A percentile compares a stretch with the other conserved stretches of the same genome.
Evolutionary conservation across 2,113 vertebrate species (phyloP).

Genomic region (Lampris incognitus): DNA sequence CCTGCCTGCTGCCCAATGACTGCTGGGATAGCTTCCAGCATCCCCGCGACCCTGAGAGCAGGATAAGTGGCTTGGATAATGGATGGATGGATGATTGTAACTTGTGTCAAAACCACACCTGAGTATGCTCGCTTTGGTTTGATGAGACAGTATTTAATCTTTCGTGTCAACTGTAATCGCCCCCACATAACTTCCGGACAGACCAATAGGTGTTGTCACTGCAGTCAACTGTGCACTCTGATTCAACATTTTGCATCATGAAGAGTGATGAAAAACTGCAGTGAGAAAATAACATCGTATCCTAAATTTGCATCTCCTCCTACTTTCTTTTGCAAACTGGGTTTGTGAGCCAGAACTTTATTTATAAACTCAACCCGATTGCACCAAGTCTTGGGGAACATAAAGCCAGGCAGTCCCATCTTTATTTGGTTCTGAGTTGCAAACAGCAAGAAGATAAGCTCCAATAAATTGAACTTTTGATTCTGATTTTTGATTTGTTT

Average conservation of each 20-base stretch:
- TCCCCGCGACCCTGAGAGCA: too few species aligned
- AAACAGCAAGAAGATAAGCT: background rate
- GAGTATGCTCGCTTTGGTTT: background rate
- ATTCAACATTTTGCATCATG: too few species aligned
- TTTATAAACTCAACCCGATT: too few species aligned
- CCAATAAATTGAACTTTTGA: background rate
- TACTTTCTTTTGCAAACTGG: too few species aligned
- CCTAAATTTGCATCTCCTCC: too few species aligned
- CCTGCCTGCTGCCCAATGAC: too few species aligned
- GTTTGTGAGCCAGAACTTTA: too few species aligned
- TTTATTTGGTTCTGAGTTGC: background rate
- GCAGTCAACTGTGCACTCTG: background rate
- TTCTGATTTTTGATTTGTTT: background rate
- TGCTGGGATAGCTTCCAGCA: too few species aligned
- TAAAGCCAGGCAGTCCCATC: background rate
- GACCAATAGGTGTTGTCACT: background rate
- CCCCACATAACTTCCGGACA: background rate
- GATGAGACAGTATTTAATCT: background rate
- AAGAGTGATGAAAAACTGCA: too few species aligned
- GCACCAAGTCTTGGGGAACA: too few species aligned
- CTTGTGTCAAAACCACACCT: background rate
- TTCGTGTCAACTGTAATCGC: background rate
- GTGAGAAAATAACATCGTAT: too few species aligned
- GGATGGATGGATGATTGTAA: background rate
- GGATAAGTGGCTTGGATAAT: too few species aligned